Evolutionary conservation across 2,113 vertebrate species (phyloP), one percentile per base, ranked within the genome.

Genomic region (Piaya cayana): DNA sequence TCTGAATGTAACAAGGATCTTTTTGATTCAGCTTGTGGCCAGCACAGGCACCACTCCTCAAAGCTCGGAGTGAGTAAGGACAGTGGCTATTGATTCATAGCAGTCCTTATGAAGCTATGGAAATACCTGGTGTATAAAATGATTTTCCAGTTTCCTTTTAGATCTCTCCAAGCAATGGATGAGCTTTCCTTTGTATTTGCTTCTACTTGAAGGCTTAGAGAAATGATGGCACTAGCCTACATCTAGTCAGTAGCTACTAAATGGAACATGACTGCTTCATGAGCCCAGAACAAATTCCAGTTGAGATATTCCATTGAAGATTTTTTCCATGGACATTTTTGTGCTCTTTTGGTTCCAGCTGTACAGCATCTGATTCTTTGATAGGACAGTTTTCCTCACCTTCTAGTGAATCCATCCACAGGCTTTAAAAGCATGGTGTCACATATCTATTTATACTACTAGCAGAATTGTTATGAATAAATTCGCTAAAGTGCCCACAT

Each of bases 331-430:
- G 1, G 15, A 29, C 2, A 1, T 36, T 71, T 92, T 39, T 43
- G 26, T 45, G 3, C 7, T 65, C 15, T 11, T 55, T 45, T 62
- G 19, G 16, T 50, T 25, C 13, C 55, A 55, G 6, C 19, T 52
- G 21, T n/a, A 49, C 43, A 60, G 18, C 1, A 2, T 22, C 17
- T 0, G 0, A 49, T 34, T 52, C 64, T 58, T 22, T 50, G 60
- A 49, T 76, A 23, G 23, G 37, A 39, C 20, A 17, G 14, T 14
- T 3, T 39, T 20, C 43, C 55, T 75, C 47, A 76, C 15, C 49
- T 77, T 47, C 10, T 53, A 27, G 8, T 6, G 36, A 82, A 30
- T 5, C 18, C 5, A 5, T 15, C 37, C 15, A 25, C 4, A 56
- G 20, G 15, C 32, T 90, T 88, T 77, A 62, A 55, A 26, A 53